Evolutionary conservation across 2,888 invertebrate species (phyloP).

Genomic region (Miltochrista miniata): DNA sequence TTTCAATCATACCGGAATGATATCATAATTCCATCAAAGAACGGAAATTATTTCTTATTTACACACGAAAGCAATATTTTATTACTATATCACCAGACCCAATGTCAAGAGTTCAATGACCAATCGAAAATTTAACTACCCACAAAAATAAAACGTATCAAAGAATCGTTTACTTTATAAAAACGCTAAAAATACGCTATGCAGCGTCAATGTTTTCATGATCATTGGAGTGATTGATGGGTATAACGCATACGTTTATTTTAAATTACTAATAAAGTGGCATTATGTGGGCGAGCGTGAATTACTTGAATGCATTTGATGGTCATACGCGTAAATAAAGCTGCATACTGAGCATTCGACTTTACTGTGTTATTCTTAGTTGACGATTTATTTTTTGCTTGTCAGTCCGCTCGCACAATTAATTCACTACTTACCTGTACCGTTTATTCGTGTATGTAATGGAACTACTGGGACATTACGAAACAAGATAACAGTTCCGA

Average conservation of each 20-base stretch:
- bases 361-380: too few relatives aligned
- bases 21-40: too few relatives aligned
- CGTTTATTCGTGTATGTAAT: too few relatives aligned
- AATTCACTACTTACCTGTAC: too few relatives aligned
- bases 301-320: conserved; percentile 19
- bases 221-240: neutral
- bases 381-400: too few relatives aligned
- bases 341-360: too few relatives aligned
- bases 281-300: conserved; percentile 22
- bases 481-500: neutral
- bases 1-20: too few relatives aligned
- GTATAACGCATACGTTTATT: neutral
- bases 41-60: too few relatives aligned
- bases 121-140: conserved; percentile 5
- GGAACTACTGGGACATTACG: too few relatives aligned
- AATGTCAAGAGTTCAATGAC: conserved; percentile 8
- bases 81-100: neutral
- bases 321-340: conserved; percentile 7
- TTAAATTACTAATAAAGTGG: conserved; percentile 5
- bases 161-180: neutral
- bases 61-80: too few relatives aligned
- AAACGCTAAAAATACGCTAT: conserved; percentile 3
- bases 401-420: too few relatives aligned
- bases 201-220: conserved; percentile 9
- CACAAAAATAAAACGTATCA: neutral